phyloP scores from a whole-genome alignment of 2,797 vertebrate genomes.

The Melopsittacus undulatus region DNA sequence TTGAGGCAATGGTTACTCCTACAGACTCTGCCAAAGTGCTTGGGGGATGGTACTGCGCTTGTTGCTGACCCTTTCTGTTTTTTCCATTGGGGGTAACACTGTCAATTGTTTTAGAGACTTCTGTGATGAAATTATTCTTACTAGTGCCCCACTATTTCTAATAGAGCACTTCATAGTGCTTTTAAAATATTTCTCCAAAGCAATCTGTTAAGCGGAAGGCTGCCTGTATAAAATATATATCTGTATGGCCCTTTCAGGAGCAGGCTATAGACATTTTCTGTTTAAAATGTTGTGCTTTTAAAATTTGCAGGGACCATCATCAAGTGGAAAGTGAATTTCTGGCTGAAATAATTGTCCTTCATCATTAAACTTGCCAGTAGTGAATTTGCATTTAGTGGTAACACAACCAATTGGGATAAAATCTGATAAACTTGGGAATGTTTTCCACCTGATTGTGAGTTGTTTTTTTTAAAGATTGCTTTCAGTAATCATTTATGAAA shows the following conservation, averaged over 20 bases:
- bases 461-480: not conserved
- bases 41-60: not conserved
- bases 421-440: not conserved
- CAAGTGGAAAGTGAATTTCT: not conserved
- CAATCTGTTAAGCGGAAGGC: not conserved
- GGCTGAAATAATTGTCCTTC: not conserved
- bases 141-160: not conserved
- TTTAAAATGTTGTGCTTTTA: not conserved
- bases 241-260: not conserved
- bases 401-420: not conserved
- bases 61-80: not conserved
- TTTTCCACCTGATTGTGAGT: not conserved
- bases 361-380: not conserved
- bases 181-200: not conserved
- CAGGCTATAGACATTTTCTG: not conserved
- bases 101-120: not conserved
- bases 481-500: not conserved
- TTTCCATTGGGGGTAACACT: not conserved
- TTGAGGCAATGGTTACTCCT: not conserved
- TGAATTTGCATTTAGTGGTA: not conserved
- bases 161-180: not conserved
- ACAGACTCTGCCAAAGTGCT: not conserved
- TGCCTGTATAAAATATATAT: not conserved
- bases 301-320: not conserved
- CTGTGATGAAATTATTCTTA: conserved; percentile 15